Percentiles rank a stretch among this genome's conserved stretches.
phyloP scores from a whole-genome alignment of 1,140 invertebrate genomes.

The Pogonomyrmex californicus region DNA sequence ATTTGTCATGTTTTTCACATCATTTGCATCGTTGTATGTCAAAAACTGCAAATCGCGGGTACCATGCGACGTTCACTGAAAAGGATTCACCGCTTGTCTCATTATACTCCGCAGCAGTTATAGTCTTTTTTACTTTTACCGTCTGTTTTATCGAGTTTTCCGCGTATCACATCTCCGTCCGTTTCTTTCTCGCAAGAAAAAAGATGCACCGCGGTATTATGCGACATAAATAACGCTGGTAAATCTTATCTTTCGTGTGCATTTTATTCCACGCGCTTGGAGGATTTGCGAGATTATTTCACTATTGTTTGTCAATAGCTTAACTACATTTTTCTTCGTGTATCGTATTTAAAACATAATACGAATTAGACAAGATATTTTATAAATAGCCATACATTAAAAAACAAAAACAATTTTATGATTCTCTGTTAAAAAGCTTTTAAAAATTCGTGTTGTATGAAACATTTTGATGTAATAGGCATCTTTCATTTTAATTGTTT shows the following conservation, averaged over 20 bases:
- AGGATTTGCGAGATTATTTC: constrained; percentile 36
- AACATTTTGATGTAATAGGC: background rate
- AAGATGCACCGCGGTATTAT: constrained; percentile 3
- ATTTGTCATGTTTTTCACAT: constrained; percentile 16
- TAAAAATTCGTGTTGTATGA: background rate
- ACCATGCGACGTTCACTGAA: constrained; percentile 2
- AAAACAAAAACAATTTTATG: background rate
- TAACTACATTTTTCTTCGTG: background rate
- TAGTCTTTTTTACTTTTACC: constrained; percentile 22
- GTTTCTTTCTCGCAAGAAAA: background rate
- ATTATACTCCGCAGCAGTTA: constrained; percentile 15
- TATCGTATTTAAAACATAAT: constrained; percentile 16
- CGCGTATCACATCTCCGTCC: background rate
- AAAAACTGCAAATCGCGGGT: constrained; percentile 41
- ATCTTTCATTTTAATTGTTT: background rate
- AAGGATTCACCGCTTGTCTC: constrained; percentile 20
- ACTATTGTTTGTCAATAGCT: background rate
- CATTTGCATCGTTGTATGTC: background rate
- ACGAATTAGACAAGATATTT: background rate
- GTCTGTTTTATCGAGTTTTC: background rate
- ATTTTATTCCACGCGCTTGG: background rate
- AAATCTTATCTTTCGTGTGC: constrained; percentile 5
- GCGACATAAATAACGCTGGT: constrained; percentile 26
- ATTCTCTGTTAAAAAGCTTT: constrained; percentile 1
- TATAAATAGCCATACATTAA: background rate